phyloP scores from a whole-genome alignment of 2,113 vertebrate species.

The Gadus macrocephalus region DNA sequence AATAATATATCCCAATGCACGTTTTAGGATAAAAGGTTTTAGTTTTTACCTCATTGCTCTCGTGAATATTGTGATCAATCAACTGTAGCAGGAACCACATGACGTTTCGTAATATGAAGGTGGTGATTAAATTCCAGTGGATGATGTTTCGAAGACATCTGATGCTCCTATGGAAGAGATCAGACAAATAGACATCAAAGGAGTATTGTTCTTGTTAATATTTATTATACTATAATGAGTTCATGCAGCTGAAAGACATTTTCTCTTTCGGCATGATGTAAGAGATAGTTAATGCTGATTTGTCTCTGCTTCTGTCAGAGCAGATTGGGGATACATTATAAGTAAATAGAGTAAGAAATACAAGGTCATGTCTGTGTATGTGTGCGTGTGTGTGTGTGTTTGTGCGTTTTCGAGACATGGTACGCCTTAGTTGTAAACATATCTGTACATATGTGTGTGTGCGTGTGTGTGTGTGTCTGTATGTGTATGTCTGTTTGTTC shows the following conservation, averaged over 20 bases:
- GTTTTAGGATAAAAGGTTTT: not conserved
- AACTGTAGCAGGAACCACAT: slow-evolving; percentile 96
- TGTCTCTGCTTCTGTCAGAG: slow-evolving; percentile 9
- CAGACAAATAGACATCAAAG: slow-evolving; percentile 1
- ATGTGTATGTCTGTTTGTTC: not conserved
- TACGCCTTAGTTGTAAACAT: too few relatives aligned
- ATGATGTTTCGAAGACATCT: slow-evolving; percentile 95
- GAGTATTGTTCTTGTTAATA: not conserved
- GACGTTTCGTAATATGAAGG: slow-evolving; percentile 92
- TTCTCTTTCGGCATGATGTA: not conserved
- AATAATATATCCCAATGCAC: too few relatives aligned
- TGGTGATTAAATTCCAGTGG: slow-evolving; percentile 97
- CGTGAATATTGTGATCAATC: slow-evolving; percentile 93
- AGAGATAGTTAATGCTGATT: slow-evolving; percentile 11
- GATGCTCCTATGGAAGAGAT: slow-evolving; percentile 79
- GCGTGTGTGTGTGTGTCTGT: too few relatives aligned
- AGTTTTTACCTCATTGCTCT: slow-evolving; percentile 86
- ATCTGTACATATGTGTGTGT: too few relatives aligned
- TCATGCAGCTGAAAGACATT: not conserved
- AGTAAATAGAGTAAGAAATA: too few relatives aligned
- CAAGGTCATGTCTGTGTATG: not conserved
- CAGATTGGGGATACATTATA: too few relatives aligned
- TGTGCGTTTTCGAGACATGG: not conserved
- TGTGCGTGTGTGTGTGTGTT: not conserved
- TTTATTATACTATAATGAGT: not conserved